phyloP scores from a whole-genome alignment of 2,113 vertebrate species.

The Sialia sialis region DNA sequence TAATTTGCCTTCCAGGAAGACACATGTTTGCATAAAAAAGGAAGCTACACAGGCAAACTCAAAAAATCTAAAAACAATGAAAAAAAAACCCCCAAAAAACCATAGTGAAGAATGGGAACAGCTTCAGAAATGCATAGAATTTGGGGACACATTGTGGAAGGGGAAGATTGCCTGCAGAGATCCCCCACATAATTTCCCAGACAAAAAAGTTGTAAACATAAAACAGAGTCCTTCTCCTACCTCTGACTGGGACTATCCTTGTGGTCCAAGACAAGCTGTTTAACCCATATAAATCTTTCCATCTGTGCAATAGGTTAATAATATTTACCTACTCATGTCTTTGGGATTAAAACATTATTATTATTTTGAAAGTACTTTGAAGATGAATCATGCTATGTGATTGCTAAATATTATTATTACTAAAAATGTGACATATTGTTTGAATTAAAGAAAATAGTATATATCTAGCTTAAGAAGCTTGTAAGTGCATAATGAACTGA shows the following conservation, averaged over 20 bases:
- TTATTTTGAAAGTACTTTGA: conserved; percentile 11
- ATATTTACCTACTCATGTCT: not conserved
- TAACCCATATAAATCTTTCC: not conserved
- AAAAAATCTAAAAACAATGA: not conserved
- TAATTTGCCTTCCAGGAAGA: conserved; percentile 10
- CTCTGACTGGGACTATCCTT: not conserved
- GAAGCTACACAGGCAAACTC: not conserved
- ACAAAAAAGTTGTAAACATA: not conserved
- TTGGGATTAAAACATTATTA: conserved; percentile 1
- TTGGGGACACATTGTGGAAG: not conserved
- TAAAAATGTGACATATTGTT: conserved; percentile 28
- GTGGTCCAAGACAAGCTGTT: not conserved
- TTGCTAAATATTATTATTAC: conserved; percentile 33
- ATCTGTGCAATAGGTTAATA: conserved; percentile 1
- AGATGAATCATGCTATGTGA: not conserved
- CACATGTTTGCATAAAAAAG: not conserved
- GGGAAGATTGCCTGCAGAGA: not conserved
- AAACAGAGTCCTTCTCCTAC: not conserved
- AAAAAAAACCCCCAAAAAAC: not conserved
- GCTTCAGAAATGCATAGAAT: not conserved
- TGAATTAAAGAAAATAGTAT: conserved; percentile 29
- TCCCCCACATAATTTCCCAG: not conserved
- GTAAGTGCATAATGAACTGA: conserved; percentile 23
- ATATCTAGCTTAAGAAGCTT: conserved; percentile 41
- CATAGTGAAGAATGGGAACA: not conserved